Base-by-base conservation (phyloP, 2,888 invertebrate genomes). In the Cotesia congregata region DNA sequence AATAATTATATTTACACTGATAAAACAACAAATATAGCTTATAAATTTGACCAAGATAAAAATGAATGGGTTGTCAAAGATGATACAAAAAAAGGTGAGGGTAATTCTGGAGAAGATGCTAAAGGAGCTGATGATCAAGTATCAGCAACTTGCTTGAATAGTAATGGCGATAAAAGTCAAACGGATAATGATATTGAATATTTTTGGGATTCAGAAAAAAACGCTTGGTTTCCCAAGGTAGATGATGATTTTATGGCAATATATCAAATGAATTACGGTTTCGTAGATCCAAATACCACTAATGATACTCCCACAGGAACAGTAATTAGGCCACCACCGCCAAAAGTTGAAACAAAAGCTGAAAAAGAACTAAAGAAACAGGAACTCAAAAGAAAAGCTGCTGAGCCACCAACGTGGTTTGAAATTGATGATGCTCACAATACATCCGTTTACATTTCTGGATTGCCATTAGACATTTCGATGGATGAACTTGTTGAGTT, bases 221-320 rank as follows among this genome's bases (percentile, higher is more conserved):
- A 93, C 85, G 98, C 98, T 4, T 99, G 98, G 98, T 95, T 98
- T 90, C 98, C 98, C 0, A 97, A 97, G 92, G 93, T 99, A 79
- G 97, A 98, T 91, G 98, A 98, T 85, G 97, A 99, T 84, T 99
- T 99, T 86, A 93, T 99, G 91, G 99, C 98, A 0, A 92, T 93
- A 76, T 99, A 99, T 91, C 98, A 99, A 90, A 95, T 98, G 93
- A 97, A 92, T 85, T 99, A 99, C 90, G 97, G 97, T 4, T 96
- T 96, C 88, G 91, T 93, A 67, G 94, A 95, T 84, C 79, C 83
- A n/a, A 93, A 93, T 86, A 78, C 77, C 40, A 50, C 50, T 9
- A 1, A 7, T 12, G 12, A 2, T 86, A 78, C 77, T 50, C 7
- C 50, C 4, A 1, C 50, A 50, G 1, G 9, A 12, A 12, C 50